Conservation (phyloP, 2,888 invertebrate genomes). For the Mechanitis mazaeus region DNA sequence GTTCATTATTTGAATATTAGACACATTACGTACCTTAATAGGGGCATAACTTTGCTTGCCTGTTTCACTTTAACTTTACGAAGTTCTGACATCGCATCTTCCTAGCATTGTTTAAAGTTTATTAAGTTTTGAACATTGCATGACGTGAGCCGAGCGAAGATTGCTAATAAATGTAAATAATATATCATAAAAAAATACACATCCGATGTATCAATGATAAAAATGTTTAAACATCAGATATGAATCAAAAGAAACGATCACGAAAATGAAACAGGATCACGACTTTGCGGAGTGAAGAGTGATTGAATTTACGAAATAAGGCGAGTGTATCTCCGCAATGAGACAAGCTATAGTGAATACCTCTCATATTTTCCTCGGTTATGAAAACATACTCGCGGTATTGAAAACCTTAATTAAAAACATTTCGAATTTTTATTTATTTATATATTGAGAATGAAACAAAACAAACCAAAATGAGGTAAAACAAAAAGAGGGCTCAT, state of each 20-base stretch:
- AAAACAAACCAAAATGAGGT: conserved; percentile 6
- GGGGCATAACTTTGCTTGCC: conserved; percentile 55
- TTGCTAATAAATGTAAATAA: conserved; percentile 40
- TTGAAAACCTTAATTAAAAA: conserved; percentile 23
- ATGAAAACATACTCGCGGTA: conserved; percentile 15
- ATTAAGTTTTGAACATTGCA: conserved; percentile 67
- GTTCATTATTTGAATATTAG: conserved; percentile 55
- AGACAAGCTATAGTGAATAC: conserved; percentile 12
- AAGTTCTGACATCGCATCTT: conserved; percentile 72
- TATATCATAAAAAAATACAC: conserved; percentile 13
- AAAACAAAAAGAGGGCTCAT: not conserved
- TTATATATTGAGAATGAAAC: conserved; percentile 5
- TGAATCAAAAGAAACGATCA: conserved; percentile 1
- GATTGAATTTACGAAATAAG: conserved; percentile 16
- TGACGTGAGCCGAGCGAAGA: conserved; percentile 61
- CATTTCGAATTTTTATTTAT: conserved; percentile 15
- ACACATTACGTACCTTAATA: conserved; percentile 63
- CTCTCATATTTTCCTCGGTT: conserved; percentile 12
- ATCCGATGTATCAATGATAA: too few relatives aligned
- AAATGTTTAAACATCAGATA: not conserved
- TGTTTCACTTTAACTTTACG: conserved; percentile 59
- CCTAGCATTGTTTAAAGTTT: conserved; percentile 71
- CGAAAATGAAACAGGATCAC: not conserved
- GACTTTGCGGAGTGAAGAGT: conserved; percentile 4
- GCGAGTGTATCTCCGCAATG: conserved; percentile 14